Percentiles rank a stretch among this genome's conserved stretches.
Evolutionary conservation across 2,113 vertebrate species (phyloP).

Genomic region (Hemicordylus capensis): DNA sequence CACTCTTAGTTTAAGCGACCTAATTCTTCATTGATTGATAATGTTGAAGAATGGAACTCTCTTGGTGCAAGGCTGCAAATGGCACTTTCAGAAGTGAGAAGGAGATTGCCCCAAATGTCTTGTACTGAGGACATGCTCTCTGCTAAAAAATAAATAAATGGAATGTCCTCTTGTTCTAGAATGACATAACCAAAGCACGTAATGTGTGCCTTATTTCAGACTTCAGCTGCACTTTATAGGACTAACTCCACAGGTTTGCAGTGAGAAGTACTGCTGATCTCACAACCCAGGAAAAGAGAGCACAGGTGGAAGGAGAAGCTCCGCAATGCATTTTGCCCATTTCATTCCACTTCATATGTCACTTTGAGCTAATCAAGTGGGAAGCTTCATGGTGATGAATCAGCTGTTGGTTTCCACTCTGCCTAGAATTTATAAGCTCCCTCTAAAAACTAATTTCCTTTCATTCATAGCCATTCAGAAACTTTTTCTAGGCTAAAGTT

Average conservation of each 20-base stretch:
- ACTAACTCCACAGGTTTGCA: neutral
- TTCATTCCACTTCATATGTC: slow-evolving; percentile 1
- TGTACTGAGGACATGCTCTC: neutral
- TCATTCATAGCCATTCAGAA: neutral
- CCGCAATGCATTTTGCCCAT: neutral
- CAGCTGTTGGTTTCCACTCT: neutral
- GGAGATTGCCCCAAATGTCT: neutral
- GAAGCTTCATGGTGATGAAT: slow-evolving; percentile 7
- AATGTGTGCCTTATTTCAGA: neutral
- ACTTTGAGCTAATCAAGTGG: slow-evolving; percentile 2
- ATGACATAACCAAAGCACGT: neutral
- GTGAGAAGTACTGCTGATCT: neutral
- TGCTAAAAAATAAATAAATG: no score
- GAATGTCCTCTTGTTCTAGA: neutral
- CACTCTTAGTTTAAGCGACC: neutral
- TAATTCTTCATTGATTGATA: slow-evolving; percentile 8
- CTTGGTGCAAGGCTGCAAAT: neutral
- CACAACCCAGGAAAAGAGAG: neutral
- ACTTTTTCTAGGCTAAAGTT: neutral
- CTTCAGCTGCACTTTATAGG: neutral
- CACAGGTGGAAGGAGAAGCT: neutral
- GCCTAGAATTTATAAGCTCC: neutral
- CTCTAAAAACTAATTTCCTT: neutral
- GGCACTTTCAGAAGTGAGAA: neutral
- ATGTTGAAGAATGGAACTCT: neutral